Percentiles rank a stretch among this genome's conserved stretches.
Evolutionary conservation across 2,888 invertebrate genomes (phyloP).

Genomic region (Cerceris ruficornis): DNA sequence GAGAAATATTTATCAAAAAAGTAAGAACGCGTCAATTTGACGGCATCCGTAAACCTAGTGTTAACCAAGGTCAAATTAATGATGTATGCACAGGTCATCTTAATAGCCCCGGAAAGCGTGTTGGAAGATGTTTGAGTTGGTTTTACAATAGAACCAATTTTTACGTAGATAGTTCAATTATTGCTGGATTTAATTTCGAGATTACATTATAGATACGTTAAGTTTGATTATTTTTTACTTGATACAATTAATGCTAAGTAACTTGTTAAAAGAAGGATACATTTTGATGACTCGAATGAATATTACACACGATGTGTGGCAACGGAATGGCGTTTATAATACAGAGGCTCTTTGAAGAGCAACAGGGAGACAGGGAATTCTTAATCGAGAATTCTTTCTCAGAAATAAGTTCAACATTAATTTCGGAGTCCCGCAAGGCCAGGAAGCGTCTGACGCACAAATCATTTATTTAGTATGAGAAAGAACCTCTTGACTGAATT

Average conservation of each 20-base stretch:
- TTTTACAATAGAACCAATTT: no score
- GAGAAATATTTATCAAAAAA: no score
- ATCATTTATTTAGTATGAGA: background rate
- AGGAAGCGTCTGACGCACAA: background rate
- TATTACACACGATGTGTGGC: background rate
- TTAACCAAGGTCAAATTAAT: no score
- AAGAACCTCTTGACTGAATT: conserved; percentile 12
- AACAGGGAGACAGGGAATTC: no score
- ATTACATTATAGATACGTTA: background rate
- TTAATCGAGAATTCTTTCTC: background rate
- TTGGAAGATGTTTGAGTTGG: no score
- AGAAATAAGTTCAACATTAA: background rate
- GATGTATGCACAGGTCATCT: no score
- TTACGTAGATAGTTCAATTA: no score
- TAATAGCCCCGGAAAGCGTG: no score
- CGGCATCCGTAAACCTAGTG: no score
- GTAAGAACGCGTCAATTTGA: no score
- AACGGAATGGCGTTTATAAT: background rate
- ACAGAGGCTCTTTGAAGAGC: background rate
- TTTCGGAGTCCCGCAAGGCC: background rate
- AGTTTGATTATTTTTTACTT: background rate
- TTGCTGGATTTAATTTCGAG: no score
- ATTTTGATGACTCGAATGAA: no score
- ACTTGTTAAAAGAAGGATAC: background rate
- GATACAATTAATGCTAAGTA: background rate